Evolutionary conservation across 2,888 invertebrate species (phyloP).

Genomic region (Chaetoderma sp.): DNA sequence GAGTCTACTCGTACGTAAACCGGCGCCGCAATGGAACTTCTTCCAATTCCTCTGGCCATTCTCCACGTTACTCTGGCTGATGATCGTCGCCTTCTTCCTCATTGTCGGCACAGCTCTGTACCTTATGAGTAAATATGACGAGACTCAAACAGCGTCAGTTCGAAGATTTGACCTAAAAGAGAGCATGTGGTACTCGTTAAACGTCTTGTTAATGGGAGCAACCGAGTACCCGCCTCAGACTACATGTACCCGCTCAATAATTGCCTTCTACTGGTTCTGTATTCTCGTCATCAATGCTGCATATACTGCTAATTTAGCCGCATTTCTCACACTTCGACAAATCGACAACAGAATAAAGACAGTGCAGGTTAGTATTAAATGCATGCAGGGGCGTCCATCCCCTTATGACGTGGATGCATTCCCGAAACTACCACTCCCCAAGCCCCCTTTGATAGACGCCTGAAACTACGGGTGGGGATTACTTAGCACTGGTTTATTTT

Average conservation of each 20-base stretch:
- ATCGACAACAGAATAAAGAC: conserved; percentile 52
- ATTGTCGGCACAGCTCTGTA: conserved; percentile 51
- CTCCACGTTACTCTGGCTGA: conserved; percentile 47
- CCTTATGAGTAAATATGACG: conserved; percentile 56
- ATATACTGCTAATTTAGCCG: conserved; percentile 61
- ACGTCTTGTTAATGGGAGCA: conserved; percentile 52
- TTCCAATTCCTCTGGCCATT: conserved; percentile 51
- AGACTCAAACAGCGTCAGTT: conserved; percentile 45
- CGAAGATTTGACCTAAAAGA: conserved; percentile 58
- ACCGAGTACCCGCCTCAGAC: conserved; percentile 59
- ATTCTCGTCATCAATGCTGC: conserved; percentile 59
- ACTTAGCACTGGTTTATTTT: too few species aligned
- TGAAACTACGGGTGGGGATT: too few species aligned
- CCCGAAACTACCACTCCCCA: too few species aligned
- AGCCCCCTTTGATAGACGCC: too few species aligned
- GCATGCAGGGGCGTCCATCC: too few species aligned
- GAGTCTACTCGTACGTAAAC: conserved; percentile 47
- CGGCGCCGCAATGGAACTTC: conserved; percentile 46
- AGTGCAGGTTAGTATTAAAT: too few species aligned
- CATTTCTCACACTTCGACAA: conserved; percentile 55
- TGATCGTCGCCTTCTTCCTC: conserved; percentile 51
- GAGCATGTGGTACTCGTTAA: conserved; percentile 59
- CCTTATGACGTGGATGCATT: too few species aligned
- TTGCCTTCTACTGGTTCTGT: conserved; percentile 62
- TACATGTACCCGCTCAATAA: conserved; percentile 56